A percentile compares a stretch with the other conserved stretches of the same genome.
Conservation (phyloP, 1,140 invertebrate species). For the Plodia interpunctella region DNA sequence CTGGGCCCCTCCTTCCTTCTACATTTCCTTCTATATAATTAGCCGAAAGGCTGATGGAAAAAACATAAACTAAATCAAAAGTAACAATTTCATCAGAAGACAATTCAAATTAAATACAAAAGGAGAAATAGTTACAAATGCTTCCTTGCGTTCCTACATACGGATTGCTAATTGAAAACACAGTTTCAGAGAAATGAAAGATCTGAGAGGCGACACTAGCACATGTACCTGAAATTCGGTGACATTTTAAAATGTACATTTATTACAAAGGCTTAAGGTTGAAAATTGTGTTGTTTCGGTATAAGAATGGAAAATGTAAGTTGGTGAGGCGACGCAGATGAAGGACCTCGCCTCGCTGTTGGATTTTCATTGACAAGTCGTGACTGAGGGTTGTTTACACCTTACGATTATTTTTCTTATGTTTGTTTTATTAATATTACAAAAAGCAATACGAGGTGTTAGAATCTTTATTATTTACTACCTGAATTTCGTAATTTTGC, state of each 20-base stretch:
- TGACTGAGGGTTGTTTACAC: slow-evolving; percentile 4
- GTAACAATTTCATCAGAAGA: neutral
- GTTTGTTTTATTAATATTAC: neutral
- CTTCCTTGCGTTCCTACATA: slow-evolving; percentile 10
- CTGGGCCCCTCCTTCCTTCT: too few species aligned
- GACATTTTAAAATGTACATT: neutral
- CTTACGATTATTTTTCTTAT: neutral
- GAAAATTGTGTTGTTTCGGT: neutral
- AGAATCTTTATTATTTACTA: too few species aligned
- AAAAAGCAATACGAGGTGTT: too few species aligned
- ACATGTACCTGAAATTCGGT: neutral
- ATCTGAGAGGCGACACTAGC: slow-evolving; percentile 1
- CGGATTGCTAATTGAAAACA: slow-evolving; percentile 21
- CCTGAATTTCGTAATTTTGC: too few species aligned
- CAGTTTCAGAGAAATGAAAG: slow-evolving; percentile 19
- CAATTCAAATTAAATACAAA: neutral
- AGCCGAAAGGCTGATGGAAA: too few species aligned
- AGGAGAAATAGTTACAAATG: neutral
- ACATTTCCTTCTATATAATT: too few species aligned
- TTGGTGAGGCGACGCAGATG: slow-evolving; percentile 19
- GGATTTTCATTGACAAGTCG: slow-evolving; percentile 25
- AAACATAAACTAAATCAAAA: neutral
- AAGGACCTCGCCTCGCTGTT: slow-evolving; percentile 17
- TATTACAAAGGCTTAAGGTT: slow-evolving; percentile 6
- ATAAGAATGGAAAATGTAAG: neutral